Percentiles rank a stretch among this genome's conserved stretches.
These are phyloP conservation scores for Aquatica leii DNA, from an alignment of 2,888 invertebrate genomes.

Conservation along the genomic window DNA sequence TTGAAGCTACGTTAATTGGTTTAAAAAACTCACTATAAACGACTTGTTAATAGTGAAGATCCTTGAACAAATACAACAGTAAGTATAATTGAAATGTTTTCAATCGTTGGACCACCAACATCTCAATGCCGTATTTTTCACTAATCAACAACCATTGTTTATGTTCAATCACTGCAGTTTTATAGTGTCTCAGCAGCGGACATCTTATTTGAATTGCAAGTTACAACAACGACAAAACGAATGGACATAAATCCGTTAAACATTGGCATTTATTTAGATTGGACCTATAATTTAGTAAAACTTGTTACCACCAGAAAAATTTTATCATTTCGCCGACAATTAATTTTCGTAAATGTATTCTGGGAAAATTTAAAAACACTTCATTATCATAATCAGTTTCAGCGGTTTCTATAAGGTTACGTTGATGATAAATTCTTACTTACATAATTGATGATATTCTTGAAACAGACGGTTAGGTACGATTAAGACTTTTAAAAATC, in stretches of 20 bases:
- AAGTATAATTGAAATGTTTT: slow-evolving; percentile 55
- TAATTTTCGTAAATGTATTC: slow-evolving; percentile 26
- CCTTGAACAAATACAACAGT: slow-evolving; percentile 30
- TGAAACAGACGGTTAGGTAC: too few species aligned
- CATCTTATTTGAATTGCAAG: slow-evolving; percentile 59
- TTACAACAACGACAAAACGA: slow-evolving; percentile 42
- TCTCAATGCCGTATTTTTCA: slow-evolving; percentile 56
- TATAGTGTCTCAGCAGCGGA: slow-evolving; percentile 51
- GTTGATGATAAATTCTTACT: too few species aligned
- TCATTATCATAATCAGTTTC: slow-evolving; percentile 19
- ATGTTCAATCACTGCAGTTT: slow-evolving; percentile 56
- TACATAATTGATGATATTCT: too few species aligned
- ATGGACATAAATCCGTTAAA: slow-evolving; percentile 56
- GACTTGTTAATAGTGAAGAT: slow-evolving; percentile 4
- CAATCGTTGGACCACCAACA: slow-evolving; percentile 53
- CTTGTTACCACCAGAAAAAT: slow-evolving; percentile 43
- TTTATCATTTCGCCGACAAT: slow-evolving; percentile 40
- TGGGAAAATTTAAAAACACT: slow-evolving; percentile 25
- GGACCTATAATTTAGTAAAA: slow-evolving; percentile 53
- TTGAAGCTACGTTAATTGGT: not conserved
- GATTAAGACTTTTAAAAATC: too few species aligned
- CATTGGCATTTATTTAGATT: slow-evolving; percentile 57
- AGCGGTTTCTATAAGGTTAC: too few species aligned
- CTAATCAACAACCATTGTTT: slow-evolving; percentile 59
- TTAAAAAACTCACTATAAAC: slow-evolving; percentile 3